Base-by-base conservation (phyloP, 1,140 invertebrate genomes). In the Nixonia krombeini region DNA sequence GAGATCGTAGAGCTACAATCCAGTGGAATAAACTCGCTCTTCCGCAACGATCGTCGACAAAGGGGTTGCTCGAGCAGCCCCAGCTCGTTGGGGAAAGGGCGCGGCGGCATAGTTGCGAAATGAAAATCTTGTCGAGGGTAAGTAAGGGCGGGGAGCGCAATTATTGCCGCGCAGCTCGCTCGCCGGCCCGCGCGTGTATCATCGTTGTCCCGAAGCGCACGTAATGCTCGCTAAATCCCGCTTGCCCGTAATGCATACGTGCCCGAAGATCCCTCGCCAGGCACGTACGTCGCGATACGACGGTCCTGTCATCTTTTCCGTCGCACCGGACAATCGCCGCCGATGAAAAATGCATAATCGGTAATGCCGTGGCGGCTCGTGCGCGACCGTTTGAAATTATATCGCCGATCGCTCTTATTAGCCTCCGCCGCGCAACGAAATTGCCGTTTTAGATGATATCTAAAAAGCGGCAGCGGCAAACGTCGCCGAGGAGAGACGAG, bases 171-270 rank as follows among this genome's bases (percentile, higher is more conserved):
- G 26, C 23, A 18, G 37, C 17, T 40, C 47, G 68, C 44, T 63
- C 53, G 57, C 56, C 59, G 49, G n/a, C n/a, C n/a, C n/a, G n/a
- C n/a, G n/a, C n/a, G n/a, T n/a, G n/a, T n/a, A n/a, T n/a, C 62
- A 72, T 63, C 49, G 67, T 67, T 67, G 51, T 40, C 16, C 23
- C 21, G 26, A 42, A 42, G 53, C 37, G 35, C 64, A 42, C 45
- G 49, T 65, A 74, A 69, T 79, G 66, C 59, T 59, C 73, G 68
- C 72, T 80, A 76, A 80, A 79, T 78, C 68, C 63, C 42, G 75
- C 70, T 79, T 72, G 74, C 61, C 70, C n/a, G n/a, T n/a, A n/a
- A n/a, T n/a, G n/a, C n/a, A n/a, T 78, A 80, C 79, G 76, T 81
- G 76, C 49, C 50, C 57, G 23, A 42, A 38, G 25, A 49, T 50